Base-by-base conservation (phyloP, 2,113 vertebrate species). In the Ginglymostoma cirratum region DNA sequence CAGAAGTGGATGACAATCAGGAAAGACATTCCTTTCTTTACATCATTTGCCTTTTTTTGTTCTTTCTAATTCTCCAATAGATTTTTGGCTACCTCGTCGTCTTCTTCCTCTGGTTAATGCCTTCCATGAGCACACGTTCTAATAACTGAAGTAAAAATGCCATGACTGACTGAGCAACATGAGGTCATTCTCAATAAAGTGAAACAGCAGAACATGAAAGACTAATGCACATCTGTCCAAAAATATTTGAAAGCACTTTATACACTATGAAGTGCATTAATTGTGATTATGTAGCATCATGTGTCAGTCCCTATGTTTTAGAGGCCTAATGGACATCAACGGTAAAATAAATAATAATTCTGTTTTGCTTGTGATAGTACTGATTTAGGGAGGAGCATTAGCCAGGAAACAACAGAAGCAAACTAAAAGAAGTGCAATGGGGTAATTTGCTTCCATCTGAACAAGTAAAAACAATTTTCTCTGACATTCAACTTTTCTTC, bases 11-110 rank as follows among this genome's bases (percentile, higher is more conserved):
- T 23, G 8, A 45, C 27, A 30, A 72, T 72, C 42, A 45, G 94
- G 72, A 72, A 95, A 95, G 66, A 72, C 42, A 72, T 95, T 95
- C 69, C 67, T 70, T 90, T 61, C 52, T 0, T 90, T 52, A 95
- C 14, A 15, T 95, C 69, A 95, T 3, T 48, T 42, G 10, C 0
- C 5, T 6, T 72, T 72, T 95, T 52, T 45, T 72, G 66, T 93
- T 38, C 34, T 65, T 93, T 93, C 55, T 1, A 80, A 65, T 66
- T 67, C 61, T 23, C 21, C 89, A 38, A 21, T 92, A 27, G 72
- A 76, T 55, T 92, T 92, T 17, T 55, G 34, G 17, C 15, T n/a
- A 65, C 0, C 67, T 38, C n/a, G 23, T 65, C 61, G 3, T 38
- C 61, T 66, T 65, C 61, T 10, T 38, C 61, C 61, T 66, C 61